Base-by-base conservation (phyloP, 2,113 vertebrate species). In the Euleptes europaea region DNA sequence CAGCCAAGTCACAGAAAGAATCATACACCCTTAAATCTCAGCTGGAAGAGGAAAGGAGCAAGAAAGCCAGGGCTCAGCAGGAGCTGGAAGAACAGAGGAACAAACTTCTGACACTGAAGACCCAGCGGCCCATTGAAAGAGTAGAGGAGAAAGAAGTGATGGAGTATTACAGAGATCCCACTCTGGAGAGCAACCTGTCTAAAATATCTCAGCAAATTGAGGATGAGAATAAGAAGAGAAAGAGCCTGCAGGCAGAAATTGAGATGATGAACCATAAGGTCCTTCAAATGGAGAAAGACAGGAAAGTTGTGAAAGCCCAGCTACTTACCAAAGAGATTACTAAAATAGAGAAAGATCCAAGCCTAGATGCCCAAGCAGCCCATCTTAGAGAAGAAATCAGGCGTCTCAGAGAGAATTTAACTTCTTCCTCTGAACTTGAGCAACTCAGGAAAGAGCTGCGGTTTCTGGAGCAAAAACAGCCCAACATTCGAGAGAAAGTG, bases 281-380 rank as follows among this genome's bases (percentile, higher is more conserved):
- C 38, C 88, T 91, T 1, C 93, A 88, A 79, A 73, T 98, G 84
- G 97, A 98, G 85, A 95, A 92, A 0, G 94, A 95, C 78, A 88
- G 95, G 49, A 97, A 96, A 77, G 94, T 90, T 0, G 4, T 84
- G 14, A 90, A 96, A 88, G 95, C 97, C 35, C 98, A 98, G 84
- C 94, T 99, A 60, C 94, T 98, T 89, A 99, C 98, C 76, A 99
- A 98, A 94, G 99, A 99, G 92, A 97, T 99, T 90, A 99, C 98
- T 9, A 97, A 98, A 84, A 97, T 98, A 60, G 98, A 99, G 95
- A 98, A 91, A 93, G 98, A 99, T 91, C 97, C 98, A 12, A 93
- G 95, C 87, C 90, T 99, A 83, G 98, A 98, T 4, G 87, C 92
- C 17, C 96, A 99, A 82, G 97, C 97, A 2, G 90, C 88, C 28